Base-by-base conservation (phyloP, 2,113 vertebrate species). In the Erinaceus europaeus region DNA sequence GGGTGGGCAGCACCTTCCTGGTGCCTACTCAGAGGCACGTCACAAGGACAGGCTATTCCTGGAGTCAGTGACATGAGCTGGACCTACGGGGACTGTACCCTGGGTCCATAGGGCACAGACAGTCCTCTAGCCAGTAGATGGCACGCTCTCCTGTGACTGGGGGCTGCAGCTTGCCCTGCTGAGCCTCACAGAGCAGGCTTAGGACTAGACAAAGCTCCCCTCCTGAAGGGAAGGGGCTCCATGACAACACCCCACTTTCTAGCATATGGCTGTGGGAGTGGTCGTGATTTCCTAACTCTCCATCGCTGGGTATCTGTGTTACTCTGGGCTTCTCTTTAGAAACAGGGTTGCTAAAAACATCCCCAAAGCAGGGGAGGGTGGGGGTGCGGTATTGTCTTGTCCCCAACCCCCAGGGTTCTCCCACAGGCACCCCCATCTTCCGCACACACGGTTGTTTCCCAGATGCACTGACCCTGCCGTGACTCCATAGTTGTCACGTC, bases 11-110 rank as follows among this genome's bases (percentile, higher is more conserved):
- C 64, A 46, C 52, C 75, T 53, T 65, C 76, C 53, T 81, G 59
- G 86, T 77, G 82, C 59, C 29, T 85, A 55, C 77, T 91, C 52
- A 69, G 65, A 50, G 75, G 32, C 25, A 59, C 32, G 15, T 21
- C 32, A n/a, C n/a, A 50, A 83, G 73, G 90, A 91, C 86, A 84
- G 53, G 72, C 44, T 93, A 61, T 90, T 79, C 86, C 89, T 79
- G 52, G 53, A 62, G 59, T 83, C 21, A 2, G 42, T 38, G 52
- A 86, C 40, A 36, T 2, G 32, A 83, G 46, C 82, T 20, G 38
- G 42, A 29, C n/a, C 44, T 36, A 1, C 34, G n/a, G 34, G 15
- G 32, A 25, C 57, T 34, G n/a, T 67, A 64, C 21, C 74, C 62
- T 36, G 1, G 75, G 53, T 18, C 59, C 38, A 64, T 23, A 55